phyloP scores from a whole-genome alignment of 1,140 invertebrate genomes.

The Gonatopus flavifemur region DNA sequence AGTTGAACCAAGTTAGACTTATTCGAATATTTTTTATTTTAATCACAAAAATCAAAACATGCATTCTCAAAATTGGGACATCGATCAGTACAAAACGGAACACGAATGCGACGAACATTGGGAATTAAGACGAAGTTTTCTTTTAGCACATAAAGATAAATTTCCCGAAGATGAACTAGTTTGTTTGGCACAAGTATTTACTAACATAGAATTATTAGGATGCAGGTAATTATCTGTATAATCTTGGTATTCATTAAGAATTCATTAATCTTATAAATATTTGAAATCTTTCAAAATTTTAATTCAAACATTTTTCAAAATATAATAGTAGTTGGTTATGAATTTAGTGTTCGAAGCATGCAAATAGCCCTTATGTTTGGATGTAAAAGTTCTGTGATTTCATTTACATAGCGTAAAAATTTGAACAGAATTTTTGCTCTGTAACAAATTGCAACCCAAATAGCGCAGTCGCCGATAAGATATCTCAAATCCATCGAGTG shows the following conservation, averaged over 20 bases:
- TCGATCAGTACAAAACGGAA: conserved; percentile 67
- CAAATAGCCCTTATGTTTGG: not conserved
- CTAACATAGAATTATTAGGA: conserved; percentile 81
- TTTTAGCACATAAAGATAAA: conserved; percentile 70
- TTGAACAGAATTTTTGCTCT: not conserved
- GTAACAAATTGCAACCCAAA: too few relatives aligned
- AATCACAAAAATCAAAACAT: not conserved
- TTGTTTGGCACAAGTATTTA: conserved; percentile 80
- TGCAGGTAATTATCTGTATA: conserved; percentile 76
- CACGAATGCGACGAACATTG: conserved; percentile 84
- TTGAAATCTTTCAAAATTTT: too few relatives aligned
- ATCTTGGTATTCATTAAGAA: too few relatives aligned
- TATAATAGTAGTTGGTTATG: too few relatives aligned
- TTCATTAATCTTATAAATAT: too few relatives aligned
- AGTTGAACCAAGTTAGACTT: too few relatives aligned
- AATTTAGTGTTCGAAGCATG: conserved; percentile 3
- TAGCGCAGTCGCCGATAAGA: too few relatives aligned
- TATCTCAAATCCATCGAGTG: too few relatives aligned
- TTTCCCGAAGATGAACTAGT: conserved; percentile 75
- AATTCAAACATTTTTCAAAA: too few relatives aligned
- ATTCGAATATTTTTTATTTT: not conserved
- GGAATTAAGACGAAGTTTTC: conserved; percentile 74
- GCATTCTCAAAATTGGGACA: conserved; percentile 40
- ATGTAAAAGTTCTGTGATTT: conserved; percentile 1
- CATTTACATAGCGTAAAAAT: not conserved